Evolutionary conservation across 2,888 invertebrate genomes (phyloP).

Genomic region (Sinentomon sp.): DNA sequence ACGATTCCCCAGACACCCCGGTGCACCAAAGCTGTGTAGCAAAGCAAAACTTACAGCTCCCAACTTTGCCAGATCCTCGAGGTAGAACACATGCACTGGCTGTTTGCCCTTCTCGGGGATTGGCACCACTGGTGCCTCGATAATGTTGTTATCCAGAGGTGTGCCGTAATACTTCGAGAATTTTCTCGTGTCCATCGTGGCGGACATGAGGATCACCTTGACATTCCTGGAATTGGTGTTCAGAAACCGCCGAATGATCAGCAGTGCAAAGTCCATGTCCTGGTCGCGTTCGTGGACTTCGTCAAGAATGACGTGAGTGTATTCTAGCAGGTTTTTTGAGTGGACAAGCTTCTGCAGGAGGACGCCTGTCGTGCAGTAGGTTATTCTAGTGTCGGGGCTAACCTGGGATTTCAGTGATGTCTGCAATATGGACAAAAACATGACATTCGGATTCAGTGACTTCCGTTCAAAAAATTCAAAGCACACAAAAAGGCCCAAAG

Average conservation of each 20-base stretch:
- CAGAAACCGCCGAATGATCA: constrained; percentile 50
- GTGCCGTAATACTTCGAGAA: constrained; percentile 39
- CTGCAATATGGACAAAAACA: no score
- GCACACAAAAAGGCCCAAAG: no score
- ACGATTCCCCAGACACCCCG: no score
- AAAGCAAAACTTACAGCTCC: no score
- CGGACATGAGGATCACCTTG: constrained; percentile 71
- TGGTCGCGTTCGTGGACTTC: constrained; percentile 82
- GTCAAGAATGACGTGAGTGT: constrained; percentile 68
- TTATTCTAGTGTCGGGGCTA: constrained; percentile 49
- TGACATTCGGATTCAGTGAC: no score
- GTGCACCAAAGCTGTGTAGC: no score
- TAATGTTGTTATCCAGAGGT: constrained; percentile 20
- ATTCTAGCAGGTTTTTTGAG: constrained; percentile 39
- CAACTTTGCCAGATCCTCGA: constrained; percentile 11
- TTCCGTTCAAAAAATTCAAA: no score
- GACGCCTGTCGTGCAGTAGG: constrained; percentile 70
- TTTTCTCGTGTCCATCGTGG: constrained; percentile 47
- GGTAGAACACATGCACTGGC: constrained; percentile 14
- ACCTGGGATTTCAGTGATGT: no score
- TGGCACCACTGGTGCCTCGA: constrained; percentile 30
- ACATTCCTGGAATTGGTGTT: constrained; percentile 33
- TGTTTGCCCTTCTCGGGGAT: no score
- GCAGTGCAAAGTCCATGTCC: constrained; percentile 66
- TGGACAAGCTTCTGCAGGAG: constrained; percentile 47